Evolutionary conservation across 2,888 invertebrate species (phyloP).

Genomic region (Lacanobia oleracea): DNA sequence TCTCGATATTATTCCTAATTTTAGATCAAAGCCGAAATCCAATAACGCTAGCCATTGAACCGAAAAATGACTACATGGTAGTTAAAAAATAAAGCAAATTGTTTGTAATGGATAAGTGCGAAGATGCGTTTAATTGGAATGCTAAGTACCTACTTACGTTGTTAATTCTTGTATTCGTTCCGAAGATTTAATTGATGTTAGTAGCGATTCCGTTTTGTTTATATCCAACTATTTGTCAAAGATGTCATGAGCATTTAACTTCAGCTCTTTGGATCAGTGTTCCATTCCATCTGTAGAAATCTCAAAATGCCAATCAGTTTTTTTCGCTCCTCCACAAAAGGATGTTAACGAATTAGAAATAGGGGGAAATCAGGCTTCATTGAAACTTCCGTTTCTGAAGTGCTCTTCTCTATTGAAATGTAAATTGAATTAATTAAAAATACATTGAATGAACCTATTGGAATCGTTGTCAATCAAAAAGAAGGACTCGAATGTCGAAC

Average conservation of each 20-base stretch:
- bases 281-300: conserved; percentile 1
- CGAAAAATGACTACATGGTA: conserved; percentile 52
- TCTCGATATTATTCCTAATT: conserved; percentile 35
- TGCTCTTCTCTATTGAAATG: not conserved
- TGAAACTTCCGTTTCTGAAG: conserved; percentile 24
- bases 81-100: conserved; percentile 34
- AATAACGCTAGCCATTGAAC: conserved; percentile 54
- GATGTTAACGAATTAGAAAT: conserved; percentile 29
- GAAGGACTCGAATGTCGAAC: not conserved
- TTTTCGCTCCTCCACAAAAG: not conserved
- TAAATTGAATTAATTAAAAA: conserved; percentile 12
- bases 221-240: not conserved
- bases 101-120: conserved; percentile 12
- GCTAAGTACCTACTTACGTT: conserved; percentile 14
- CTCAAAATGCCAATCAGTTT: not conserved
- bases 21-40: conserved; percentile 41
- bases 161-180: conserved; percentile 31
- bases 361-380: conserved; percentile 39
- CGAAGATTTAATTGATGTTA: conserved; percentile 11
- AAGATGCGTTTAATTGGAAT: conserved; percentile 45
- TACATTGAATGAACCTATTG: conserved; percentile 2
- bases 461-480: not conserved
- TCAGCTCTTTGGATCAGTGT: not conserved
- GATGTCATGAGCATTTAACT: not conserved
- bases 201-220: not conserved